Percentiles rank a stretch among this genome's conserved stretches.
phyloP scores from a whole-genome alignment of 2,113 vertebrate species.

The Phyllopteryx taeniolatus region DNA sequence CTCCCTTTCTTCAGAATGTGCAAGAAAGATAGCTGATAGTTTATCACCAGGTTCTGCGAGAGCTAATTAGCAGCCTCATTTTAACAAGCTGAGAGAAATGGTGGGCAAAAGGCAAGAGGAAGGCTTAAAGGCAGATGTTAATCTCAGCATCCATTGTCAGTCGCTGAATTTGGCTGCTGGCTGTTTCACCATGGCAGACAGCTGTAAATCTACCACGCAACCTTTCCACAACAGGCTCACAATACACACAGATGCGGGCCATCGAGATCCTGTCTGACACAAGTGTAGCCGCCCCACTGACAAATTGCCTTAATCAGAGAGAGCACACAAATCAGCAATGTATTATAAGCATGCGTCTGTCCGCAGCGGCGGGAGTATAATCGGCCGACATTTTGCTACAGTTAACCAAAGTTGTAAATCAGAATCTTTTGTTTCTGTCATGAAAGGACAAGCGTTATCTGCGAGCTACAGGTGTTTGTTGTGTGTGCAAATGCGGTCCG shows the following conservation, averaged over 20 bases:
- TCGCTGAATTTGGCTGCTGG: slow-evolving; percentile 63
- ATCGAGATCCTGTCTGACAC: slow-evolving; percentile 55
- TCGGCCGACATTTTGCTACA: slow-evolving; percentile 63
- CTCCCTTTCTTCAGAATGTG: slow-evolving; percentile 57
- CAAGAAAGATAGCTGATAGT: slow-evolving; percentile 72
- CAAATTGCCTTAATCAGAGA: slow-evolving; percentile 59
- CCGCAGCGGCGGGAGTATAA: slow-evolving; percentile 31
- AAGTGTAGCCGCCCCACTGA: slow-evolving; percentile 45
- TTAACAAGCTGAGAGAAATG: slow-evolving; percentile 58
- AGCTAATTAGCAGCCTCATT: slow-evolving; percentile 72
- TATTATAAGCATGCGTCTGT: slow-evolving; percentile 8
- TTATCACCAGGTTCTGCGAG: slow-evolving; percentile 63
- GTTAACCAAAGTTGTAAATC: slow-evolving; percentile 74
- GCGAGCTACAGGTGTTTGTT: slow-evolving; percentile 61
- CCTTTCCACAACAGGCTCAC: slow-evolving; percentile 43
- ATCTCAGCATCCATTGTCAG: slow-evolving; percentile 73
- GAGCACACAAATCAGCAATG: slow-evolving; percentile 54
- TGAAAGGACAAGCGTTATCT: slow-evolving; percentile 62
- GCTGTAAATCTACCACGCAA: slow-evolving; percentile 67
- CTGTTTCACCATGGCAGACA: slow-evolving; percentile 66
- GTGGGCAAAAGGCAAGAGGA: slow-evolving; percentile 29
- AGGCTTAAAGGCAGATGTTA: slow-evolving; percentile 68
- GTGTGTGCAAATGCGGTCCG: slow-evolving; percentile 29
- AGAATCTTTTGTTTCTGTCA: slow-evolving; percentile 67
- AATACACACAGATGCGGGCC: slow-evolving; percentile 46